A percentile compares a stretch with the other conserved stretches of the same genome.
These are phyloP conservation scores for Bellardia pandia DNA, from an alignment of 2,888 invertebrate species.

Conservation along the genomic window DNA sequence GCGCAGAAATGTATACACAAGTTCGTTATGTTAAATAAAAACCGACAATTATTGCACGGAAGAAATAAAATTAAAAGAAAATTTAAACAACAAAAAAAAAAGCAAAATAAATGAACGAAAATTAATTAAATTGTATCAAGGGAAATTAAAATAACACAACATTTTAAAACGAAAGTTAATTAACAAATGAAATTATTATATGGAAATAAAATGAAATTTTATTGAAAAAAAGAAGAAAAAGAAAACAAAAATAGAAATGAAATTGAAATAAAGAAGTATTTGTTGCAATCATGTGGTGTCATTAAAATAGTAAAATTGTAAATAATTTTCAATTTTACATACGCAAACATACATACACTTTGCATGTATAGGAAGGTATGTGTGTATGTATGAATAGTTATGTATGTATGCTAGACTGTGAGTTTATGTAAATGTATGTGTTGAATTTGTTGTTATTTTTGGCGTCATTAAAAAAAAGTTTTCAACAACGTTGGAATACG, in stretches of 20 bases:
- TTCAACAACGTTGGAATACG: background rate
- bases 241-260: background rate
- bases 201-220: background rate
- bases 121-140: conserved; percentile 15
- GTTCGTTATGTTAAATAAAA: conserved; percentile 65
- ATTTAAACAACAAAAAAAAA: conserved; percentile 22
- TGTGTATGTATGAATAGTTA: conserved; percentile 12
- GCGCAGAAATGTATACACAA: conserved; percentile 70
- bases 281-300: conserved; percentile 54
- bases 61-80: conserved; percentile 52
- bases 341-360: background rate
- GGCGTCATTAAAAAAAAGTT: conserved; percentile 50
- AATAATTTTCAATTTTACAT: conserved; percentile 33
- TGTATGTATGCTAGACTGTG: conserved; percentile 6
- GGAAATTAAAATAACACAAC: conserved; percentile 3
- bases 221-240: background rate
- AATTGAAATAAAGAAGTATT: background rate
- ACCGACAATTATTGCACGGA: conserved; percentile 61
- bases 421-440: conserved; percentile 8
- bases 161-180: background rate
- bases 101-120: background rate
- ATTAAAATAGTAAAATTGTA: conserved; percentile 44
- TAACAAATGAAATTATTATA: background rate
- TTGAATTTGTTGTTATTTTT: conserved; percentile 45
- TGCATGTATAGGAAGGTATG: background rate